Percentiles rank a stretch among this genome's conserved stretches.
Evolutionary conservation across 2,888 invertebrate species (phyloP).

Genomic region (Mycogona germanica): DNA sequence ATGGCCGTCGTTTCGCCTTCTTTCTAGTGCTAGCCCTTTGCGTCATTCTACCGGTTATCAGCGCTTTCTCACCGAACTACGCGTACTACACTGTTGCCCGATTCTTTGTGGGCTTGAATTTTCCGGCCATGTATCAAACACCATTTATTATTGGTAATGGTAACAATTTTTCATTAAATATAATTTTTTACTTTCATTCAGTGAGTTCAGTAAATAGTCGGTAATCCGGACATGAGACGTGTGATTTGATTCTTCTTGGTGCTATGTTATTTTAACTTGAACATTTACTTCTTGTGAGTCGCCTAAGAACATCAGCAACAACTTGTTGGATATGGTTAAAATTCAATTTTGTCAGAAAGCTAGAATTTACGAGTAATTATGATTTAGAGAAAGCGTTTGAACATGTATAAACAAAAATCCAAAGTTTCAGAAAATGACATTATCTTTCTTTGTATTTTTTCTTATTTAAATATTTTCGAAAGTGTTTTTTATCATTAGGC

Average conservation of each 20-base stretch:
- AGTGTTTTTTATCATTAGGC: neutral
- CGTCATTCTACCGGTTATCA: constrained; percentile 47
- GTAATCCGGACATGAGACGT: too few species aligned
- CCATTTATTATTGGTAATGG: constrained; percentile 49
- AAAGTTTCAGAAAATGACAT: constrained; percentile 2
- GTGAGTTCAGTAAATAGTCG: neutral
- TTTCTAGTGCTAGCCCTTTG: constrained; percentile 48
- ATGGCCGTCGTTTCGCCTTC: constrained; percentile 49
- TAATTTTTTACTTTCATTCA: neutral
- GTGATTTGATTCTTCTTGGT: too few species aligned
- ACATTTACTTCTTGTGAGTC: too few species aligned
- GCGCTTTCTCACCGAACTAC: constrained; percentile 48
- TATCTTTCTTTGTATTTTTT: neutral
- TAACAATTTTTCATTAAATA: neutral
- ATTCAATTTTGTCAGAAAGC: too few species aligned
- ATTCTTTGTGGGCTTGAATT: constrained; percentile 49
- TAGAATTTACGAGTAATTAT: too few species aligned
- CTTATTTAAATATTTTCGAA: neutral
- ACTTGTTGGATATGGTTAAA: too few species aligned
- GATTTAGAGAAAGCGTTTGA: too few species aligned
- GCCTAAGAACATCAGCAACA: too few species aligned
- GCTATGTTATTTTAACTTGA: too few species aligned
- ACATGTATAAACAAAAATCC: too few species aligned
- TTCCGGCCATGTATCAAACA: constrained; percentile 52
- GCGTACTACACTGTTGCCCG: constrained; percentile 46